phyloP scores from a whole-genome alignment of 2,113 vertebrate species.

The Zosterops lateralis region DNA sequence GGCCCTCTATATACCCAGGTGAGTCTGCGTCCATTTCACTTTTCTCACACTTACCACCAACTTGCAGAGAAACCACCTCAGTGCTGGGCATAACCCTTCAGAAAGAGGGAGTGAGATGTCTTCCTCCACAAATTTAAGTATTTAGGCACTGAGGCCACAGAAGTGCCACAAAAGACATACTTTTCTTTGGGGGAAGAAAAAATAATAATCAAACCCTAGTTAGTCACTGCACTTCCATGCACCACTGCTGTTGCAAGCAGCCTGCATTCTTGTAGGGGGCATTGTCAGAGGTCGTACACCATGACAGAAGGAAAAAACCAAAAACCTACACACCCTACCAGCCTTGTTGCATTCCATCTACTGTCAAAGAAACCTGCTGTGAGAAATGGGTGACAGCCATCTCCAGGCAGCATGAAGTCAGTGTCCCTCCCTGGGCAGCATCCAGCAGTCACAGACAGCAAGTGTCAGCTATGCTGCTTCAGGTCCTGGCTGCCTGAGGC shows the following conservation, averaged over 20 bases:
- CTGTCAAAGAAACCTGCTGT: fast-evolving
- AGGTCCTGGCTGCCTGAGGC: background rate
- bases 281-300: fast-evolving
- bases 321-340: background rate
- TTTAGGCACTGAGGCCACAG: background rate
- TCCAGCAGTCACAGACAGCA: background rate
- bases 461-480: fast-evolving
- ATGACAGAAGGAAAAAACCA: background rate
- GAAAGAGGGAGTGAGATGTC: background rate
- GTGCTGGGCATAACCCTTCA: background rate
- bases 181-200: background rate
- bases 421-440: background rate
- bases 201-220: background rate
- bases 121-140: fast-evolving
- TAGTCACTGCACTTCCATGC: background rate
- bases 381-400: background rate
- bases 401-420: background rate
- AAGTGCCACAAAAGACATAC: background rate
- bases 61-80: background rate
- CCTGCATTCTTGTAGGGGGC: background rate
- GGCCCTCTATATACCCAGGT: background rate
- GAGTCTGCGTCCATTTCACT: background rate
- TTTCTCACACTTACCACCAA: fast-evolving
- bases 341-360: background rate
- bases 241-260: background rate